A percentile compares a stretch with the other conserved stretches of the same genome.
Evolutionary conservation across 2,113 vertebrate species (phyloP).

Genomic region (Brachionichthys hirsutus): DNA sequence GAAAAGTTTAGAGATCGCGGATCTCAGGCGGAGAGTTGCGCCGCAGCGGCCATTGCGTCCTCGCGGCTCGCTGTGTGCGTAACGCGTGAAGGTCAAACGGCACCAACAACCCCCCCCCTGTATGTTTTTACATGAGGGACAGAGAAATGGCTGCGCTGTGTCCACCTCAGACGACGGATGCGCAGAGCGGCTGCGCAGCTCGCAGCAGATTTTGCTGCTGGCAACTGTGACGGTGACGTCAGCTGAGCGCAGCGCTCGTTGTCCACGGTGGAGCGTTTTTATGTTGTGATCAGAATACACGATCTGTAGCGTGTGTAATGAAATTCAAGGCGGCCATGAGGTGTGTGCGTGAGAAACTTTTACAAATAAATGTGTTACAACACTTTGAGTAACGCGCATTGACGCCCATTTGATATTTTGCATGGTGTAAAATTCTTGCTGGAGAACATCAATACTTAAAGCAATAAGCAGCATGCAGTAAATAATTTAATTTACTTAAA

Average conservation of each 20-base stretch:
- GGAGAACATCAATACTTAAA: too few relatives aligned
- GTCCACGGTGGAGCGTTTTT: not conserved
- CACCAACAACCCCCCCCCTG: not conserved
- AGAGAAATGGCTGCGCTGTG: constrained; percentile 77
- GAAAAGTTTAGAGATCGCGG: constrained; percentile 52
- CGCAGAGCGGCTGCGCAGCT: constrained; percentile 79
- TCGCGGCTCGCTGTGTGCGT: not conserved
- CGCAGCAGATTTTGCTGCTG: constrained; percentile 65
- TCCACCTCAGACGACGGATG: constrained; percentile 61
- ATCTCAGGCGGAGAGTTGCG: not conserved
- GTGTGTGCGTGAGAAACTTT: too few relatives aligned
- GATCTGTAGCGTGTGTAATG: too few relatives aligned
- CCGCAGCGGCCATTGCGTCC: not conserved
- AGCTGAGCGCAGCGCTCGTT: constrained; percentile 1
- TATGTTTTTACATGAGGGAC: constrained; percentile 18
- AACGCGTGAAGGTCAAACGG: constrained; percentile 1
- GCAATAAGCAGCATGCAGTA: too few relatives aligned
- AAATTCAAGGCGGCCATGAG: too few relatives aligned
- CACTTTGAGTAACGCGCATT: too few relatives aligned
- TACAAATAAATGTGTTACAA: too few relatives aligned
- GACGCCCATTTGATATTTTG: too few relatives aligned
- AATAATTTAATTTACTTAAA: too few relatives aligned
- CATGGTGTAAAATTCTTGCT: too few relatives aligned
- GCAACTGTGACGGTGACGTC: constrained; percentile 63
- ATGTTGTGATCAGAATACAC: not conserved